Percentiles rank a stretch among this genome's conserved stretches.
Evolutionary conservation across 2,797 vertebrate species (phyloP).

Genomic region (Hyperoplus lanceolatus): DNA sequence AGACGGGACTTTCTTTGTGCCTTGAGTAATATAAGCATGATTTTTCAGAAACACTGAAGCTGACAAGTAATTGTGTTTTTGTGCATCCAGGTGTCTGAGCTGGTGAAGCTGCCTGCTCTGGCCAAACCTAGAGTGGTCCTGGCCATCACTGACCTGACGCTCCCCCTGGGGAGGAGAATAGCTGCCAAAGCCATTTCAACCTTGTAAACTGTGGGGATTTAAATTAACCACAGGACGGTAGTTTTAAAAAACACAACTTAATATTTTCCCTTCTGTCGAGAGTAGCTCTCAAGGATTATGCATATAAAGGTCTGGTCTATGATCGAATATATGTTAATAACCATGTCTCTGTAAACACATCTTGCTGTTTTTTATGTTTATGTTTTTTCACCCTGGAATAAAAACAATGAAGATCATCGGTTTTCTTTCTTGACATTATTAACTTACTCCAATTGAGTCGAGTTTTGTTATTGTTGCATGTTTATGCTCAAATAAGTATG

Average conservation of each 20-base stretch:
- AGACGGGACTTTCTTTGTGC: neutral
- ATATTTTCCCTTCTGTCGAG: neutral
- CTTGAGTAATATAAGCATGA: neutral
- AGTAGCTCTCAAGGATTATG: neutral
- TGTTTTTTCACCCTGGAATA: constrained; percentile 37
- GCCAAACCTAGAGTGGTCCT: constrained; percentile 94
- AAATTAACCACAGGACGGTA: neutral
- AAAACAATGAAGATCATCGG: constrained; percentile 17
- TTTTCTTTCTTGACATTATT: neutral
- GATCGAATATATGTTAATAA: constrained; percentile 17
- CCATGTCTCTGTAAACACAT: constrained; percentile 6
- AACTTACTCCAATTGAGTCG: no score
- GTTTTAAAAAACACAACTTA: neutral
- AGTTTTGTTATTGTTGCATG: neutral
- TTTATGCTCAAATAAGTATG: neutral
- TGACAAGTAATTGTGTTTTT: constrained; percentile 4
- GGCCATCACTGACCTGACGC: constrained; percentile 95
- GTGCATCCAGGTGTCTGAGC: constrained; percentile 90
- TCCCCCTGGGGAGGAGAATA: constrained; percentile 94
- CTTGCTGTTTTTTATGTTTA: constrained; percentile 24
- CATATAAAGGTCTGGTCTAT: constrained; percentile 4
- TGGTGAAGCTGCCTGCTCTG: constrained; percentile 95
- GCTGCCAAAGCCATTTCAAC: constrained; percentile 96
- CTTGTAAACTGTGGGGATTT: constrained; percentile 76
- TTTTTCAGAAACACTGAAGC: neutral